These are phyloP conservation scores for Stramonita haemastoma DNA, from an alignment of 2,888 invertebrate genomes.

Conservation along the genomic window DNA sequence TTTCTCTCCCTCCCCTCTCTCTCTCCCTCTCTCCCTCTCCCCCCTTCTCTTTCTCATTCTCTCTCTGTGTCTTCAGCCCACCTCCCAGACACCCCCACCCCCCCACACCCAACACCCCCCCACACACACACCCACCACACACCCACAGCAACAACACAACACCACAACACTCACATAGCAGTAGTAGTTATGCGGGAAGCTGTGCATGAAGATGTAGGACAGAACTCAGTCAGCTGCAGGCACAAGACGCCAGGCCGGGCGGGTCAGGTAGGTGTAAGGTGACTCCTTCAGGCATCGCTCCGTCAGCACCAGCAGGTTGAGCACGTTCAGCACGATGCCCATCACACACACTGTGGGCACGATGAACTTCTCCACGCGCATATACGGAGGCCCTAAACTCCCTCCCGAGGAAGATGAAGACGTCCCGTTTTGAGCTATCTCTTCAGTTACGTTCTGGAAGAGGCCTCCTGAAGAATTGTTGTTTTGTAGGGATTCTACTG, in stretches of 20 bases:
- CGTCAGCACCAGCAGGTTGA: conserved; percentile 72
- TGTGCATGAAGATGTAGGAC: conserved; percentile 55
- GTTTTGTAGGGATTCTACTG: not conserved
- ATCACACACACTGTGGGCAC: conserved; percentile 69
- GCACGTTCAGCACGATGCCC: conserved; percentile 72
- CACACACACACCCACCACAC: conserved; percentile 24
- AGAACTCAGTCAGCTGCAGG: conserved; percentile 42
- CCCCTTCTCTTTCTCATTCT: not conserved
- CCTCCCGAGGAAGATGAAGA: not conserved
- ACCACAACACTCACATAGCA: conserved; percentile 48
- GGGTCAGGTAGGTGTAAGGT: conserved; percentile 73
- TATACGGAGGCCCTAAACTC: not conserved
- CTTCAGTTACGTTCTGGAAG: not conserved
- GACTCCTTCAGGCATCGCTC: conserved; percentile 71
- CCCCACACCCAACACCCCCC: not conserved
- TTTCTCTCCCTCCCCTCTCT: not conserved
- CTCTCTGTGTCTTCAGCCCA: conserved; percentile 20
- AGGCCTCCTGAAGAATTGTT: not conserved
- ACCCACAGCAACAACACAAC: not conserved
- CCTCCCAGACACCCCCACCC: not conserved
- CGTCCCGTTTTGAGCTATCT: not conserved
- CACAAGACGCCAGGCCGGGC: conserved; percentile 64
- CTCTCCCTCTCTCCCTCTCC: not conserved
- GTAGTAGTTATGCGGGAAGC: conserved; percentile 53
- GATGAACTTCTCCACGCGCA: conserved; percentile 52